phyloP scores from a whole-genome alignment of 2,888 invertebrate genomes.

The Acleris sparsana region DNA sequence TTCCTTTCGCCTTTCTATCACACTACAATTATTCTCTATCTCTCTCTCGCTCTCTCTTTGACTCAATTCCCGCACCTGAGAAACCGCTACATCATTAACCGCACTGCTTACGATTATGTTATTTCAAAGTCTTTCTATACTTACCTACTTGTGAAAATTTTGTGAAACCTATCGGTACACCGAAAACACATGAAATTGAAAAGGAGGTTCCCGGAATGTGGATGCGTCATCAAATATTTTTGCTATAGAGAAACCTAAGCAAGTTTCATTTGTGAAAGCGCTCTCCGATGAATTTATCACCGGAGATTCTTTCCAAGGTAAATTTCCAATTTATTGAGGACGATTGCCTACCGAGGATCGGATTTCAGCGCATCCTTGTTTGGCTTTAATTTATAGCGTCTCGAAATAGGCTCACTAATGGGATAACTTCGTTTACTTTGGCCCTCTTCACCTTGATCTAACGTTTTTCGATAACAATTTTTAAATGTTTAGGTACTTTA shows the following conservation, averaged over 20 bases:
- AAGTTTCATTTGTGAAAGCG: conserved; percentile 40
- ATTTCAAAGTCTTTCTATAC: conserved; percentile 3
- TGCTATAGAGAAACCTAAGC: conserved; percentile 27
- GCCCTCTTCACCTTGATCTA: conserved; percentile 43
- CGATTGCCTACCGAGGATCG: conserved; percentile 45
- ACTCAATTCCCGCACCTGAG: conserved; percentile 27
- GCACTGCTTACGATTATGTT: conserved; percentile 14
- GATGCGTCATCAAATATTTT: conserved; percentile 38
- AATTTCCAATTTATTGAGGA: conserved; percentile 48
- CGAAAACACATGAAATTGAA: conserved; percentile 24
- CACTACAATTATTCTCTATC: conserved; percentile 31
- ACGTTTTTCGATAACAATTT: conserved; percentile 40
- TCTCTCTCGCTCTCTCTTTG: conserved; percentile 19
- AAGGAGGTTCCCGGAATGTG: conserved; percentile 21
- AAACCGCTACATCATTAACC: conserved; percentile 29
- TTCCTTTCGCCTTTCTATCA: conserved; percentile 58
- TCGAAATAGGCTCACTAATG: conserved; percentile 49
- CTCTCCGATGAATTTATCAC: conserved; percentile 39
- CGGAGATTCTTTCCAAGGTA: conserved; percentile 44
- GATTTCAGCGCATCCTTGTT: conserved; percentile 49
- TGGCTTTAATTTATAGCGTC: conserved; percentile 55
- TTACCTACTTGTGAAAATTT: conserved; percentile 8
- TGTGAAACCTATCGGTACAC: conserved; percentile 10
- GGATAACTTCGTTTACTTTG: conserved; percentile 48
- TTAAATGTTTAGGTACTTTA: conserved; percentile 26